Evolutionary conservation across 2,888 invertebrate species (phyloP).

Genomic region (Heliothis peltigera): DNA sequence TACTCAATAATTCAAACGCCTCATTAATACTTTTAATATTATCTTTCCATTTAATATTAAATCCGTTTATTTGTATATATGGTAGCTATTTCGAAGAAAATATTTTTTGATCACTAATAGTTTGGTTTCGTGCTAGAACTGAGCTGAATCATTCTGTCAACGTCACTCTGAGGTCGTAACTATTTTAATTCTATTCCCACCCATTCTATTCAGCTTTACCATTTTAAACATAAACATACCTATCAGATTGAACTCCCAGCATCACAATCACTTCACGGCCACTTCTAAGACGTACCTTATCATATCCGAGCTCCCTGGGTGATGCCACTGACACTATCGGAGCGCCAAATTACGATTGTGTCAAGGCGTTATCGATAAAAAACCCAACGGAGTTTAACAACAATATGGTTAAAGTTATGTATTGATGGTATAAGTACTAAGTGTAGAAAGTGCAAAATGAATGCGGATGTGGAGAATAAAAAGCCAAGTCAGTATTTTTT

Average conservation of each 20-base stretch:
- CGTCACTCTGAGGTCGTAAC: too few species aligned
- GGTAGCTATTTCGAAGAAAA: too few species aligned
- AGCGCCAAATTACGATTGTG: constrained; percentile 23
- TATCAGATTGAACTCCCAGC: neutral
- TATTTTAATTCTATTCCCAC: too few species aligned
- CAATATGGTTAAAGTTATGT: constrained; percentile 7
- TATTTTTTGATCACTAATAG: too few species aligned
- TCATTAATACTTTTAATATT: too few species aligned
- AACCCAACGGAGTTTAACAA: neutral
- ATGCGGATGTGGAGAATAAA: constrained; percentile 29
- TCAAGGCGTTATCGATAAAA: constrained; percentile 19
- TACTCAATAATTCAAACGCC: neutral
- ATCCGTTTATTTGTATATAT: too few species aligned
- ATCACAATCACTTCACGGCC: constrained; percentile 17
- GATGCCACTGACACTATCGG: constrained; percentile 40
- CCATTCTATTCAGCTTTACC: too few species aligned
- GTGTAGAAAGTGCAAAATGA: constrained; percentile 57
- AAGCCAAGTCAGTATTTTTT: constrained; percentile 57
- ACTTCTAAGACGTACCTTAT: constrained; percentile 24
- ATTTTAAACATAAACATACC: too few species aligned
- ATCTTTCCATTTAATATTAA: too few species aligned
- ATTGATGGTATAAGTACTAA: constrained; percentile 1
- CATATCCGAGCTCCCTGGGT: constrained; percentile 7
- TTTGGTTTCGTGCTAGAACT: too few species aligned
- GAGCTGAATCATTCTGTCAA: too few species aligned